A percentile compares a stretch with the other conserved stretches of the same genome.
Conservation (phyloP, 2,113 vertebrate genomes). For the Cyanistes caeruleus region DNA sequence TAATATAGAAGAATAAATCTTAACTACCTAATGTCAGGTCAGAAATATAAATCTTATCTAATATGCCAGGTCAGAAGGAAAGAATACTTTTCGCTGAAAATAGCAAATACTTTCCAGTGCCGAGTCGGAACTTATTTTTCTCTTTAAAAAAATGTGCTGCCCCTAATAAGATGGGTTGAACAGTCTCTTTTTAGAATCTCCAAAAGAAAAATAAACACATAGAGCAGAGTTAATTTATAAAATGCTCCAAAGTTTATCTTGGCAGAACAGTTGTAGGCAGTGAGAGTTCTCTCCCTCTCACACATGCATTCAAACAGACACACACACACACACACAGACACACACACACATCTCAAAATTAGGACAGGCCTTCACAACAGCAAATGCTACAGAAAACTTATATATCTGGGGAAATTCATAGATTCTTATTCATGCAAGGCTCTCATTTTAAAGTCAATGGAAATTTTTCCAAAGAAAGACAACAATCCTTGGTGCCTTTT, state of each 20-base stretch:
- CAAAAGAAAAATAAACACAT: constrained; percentile 75
- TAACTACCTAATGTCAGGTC: constrained; percentile 71
- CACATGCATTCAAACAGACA: not conserved
- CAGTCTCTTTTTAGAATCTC: constrained; percentile 73
- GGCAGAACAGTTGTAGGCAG: constrained; percentile 64
- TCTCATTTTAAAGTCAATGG: not conserved
- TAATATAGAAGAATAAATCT: constrained; percentile 69
- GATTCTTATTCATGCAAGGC: not conserved
- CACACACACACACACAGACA: not conserved
- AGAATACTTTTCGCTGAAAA: constrained; percentile 68
- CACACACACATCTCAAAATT: not conserved
- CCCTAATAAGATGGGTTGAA: constrained; percentile 64
- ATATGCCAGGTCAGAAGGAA: constrained; percentile 58
- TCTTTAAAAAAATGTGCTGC: constrained; percentile 55
- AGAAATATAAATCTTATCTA: constrained; percentile 72
- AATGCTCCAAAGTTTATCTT: constrained; percentile 72
- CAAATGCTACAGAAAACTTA: not conserved
- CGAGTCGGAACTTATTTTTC: constrained; percentile 54
- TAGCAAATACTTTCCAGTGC: constrained; percentile 63
- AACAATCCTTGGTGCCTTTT: not conserved
- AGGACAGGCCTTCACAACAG: constrained; percentile 8
- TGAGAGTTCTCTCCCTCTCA: constrained; percentile 51
- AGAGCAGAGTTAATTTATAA: constrained; percentile 78
- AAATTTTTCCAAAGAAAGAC: not conserved
- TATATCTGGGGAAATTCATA: not conserved